phyloP scores from a whole-genome alignment of 2,113 vertebrate genomes.

The Panthera uncia region DNA sequence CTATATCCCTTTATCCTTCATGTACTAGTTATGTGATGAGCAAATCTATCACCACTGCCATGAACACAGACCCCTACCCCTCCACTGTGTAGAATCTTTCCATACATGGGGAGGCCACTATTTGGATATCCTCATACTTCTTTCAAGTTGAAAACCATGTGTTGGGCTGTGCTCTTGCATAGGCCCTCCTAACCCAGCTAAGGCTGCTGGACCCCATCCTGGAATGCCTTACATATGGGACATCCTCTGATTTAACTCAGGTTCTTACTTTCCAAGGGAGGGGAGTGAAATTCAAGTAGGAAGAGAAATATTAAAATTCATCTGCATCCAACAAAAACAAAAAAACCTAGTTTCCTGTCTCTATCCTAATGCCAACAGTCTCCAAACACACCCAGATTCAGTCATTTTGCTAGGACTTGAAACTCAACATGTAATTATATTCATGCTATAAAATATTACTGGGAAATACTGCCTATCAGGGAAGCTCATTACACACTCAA shows the following conservation, averaged over 20 bases:
- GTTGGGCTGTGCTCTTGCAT: neutral
- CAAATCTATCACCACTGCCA: neutral
- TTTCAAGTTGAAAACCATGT: neutral
- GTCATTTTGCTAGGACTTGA: neutral
- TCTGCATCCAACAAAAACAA: neutral
- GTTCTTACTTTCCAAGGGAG: neutral
- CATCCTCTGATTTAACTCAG: neutral
- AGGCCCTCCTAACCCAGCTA: neutral
- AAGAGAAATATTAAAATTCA: neutral
- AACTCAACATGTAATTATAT: neutral
- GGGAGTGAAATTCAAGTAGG: neutral
- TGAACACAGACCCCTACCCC: neutral
- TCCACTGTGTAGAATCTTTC: neutral
- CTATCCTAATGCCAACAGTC: neutral
- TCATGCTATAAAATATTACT: neutral
- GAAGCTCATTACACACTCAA: neutral
- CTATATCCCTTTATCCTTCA: neutral
- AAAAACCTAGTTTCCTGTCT: neutral
- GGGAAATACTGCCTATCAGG: neutral
- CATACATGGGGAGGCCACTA: neutral
- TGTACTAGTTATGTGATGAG: neutral
- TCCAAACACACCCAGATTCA: neutral
- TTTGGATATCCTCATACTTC: neutral
- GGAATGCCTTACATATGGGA: neutral
- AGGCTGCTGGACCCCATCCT: neutral